Base-by-base conservation (phyloP, 2,888 invertebrate species). In the Apodemia mormo region DNA sequence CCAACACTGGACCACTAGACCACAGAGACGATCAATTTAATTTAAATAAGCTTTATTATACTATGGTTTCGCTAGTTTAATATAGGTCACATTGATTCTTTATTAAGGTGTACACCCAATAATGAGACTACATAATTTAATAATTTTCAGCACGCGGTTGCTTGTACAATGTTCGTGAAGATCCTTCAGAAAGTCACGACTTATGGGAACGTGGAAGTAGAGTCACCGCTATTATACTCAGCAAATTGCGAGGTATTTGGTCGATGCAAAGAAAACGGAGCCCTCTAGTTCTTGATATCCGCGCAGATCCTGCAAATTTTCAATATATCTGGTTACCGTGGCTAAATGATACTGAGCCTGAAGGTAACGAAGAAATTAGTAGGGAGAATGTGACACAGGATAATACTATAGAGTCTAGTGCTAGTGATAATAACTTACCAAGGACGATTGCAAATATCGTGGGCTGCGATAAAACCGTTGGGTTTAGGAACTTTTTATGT, bases 131-230 rank as follows among this genome's bases (percentile, higher is more conserved):
- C 5, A 2, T n/a, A 52, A 52, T n/a, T 52, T 29, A 45, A 56
- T 37, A 43, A 8, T 61, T 90, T 90, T 75, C 81, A 95, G 95
- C 85, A 56, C 93, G 94, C 6, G 95, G 95, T n/a, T 96, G 96
- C 78, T 91, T 96, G 14, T 98, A 95, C 86, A 96, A 98, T 82
- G 94, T 98, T 64, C 94, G 95, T 0, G 94, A 94, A 68, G 98
- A 98, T 84, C 97, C 97, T 0, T 96, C 96, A 79, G 97, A 98
- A 84, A 95, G 95, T 68, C 95, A 95, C 77, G 96, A 98, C 79
- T 81, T 95, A 65, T 94, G 94, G 82, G 81, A 85, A 66, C 88
- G 85, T 69, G 94, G 94, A 10, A 92, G 92, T 6, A 93, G 93
- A 74, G 94, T 95, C 12, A 94, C 85, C 1, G 75, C 78, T 0